phyloP scores from a whole-genome alignment of 2,113 vertebrate species.

The Pomatorhinus ruficollis region DNA sequence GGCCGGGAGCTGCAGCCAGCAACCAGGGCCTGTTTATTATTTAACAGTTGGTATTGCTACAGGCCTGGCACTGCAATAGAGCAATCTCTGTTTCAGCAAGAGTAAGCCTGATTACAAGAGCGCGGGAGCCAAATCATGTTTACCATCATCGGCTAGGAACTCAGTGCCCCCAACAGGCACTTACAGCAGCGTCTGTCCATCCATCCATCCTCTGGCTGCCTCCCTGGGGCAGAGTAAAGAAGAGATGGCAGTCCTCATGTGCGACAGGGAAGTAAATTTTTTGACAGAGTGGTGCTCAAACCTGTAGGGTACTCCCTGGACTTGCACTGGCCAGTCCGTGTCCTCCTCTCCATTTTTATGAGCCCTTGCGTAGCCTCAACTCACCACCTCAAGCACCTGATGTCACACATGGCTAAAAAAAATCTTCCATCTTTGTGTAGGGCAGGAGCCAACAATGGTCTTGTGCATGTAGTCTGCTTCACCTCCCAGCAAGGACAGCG shows the following conservation, averaged over 20 bases:
- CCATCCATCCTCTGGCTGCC: background rate
- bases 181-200: fast-evolving
- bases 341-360: background rate
- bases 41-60: constrained; percentile 86
- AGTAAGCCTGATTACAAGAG: constrained; percentile 77
- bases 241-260: fast-evolving
- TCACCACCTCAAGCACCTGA: background rate
- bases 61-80: constrained; percentile 81
- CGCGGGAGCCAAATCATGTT: constrained; percentile 78
- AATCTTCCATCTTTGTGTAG: background rate
- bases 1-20: constrained; percentile 70
- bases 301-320: background rate
- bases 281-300: background rate
- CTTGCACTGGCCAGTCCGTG: background rate
- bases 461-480: background rate
- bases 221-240: background rate
- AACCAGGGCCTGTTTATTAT: constrained; percentile 83
- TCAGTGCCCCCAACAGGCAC: constrained; percentile 68
- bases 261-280: background rate
- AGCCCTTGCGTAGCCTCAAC: background rate
- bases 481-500: background rate
- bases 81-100: constrained; percentile 77
- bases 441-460: background rate
- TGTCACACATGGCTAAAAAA: background rate
- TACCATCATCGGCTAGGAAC: constrained; percentile 71